Conservation (phyloP, 2,888 invertebrate genomes). For the Eudemis profundana region DNA sequence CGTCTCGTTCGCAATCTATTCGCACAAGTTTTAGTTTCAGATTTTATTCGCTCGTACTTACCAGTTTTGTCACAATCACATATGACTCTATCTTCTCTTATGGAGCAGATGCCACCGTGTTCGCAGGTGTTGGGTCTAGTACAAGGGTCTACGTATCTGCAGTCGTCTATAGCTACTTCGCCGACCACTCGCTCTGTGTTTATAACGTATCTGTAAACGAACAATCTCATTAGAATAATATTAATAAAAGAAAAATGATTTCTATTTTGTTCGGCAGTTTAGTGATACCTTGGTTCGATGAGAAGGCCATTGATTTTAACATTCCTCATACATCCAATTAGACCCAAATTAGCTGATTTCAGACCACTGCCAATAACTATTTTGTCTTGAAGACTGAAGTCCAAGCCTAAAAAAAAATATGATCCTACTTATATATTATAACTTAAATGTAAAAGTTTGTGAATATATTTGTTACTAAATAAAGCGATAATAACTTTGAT, state of each 20-base stretch:
- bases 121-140: conserved; percentile 96
- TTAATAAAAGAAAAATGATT: too few species aligned
- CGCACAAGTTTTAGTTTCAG: neutral
- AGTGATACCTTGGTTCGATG: conserved; percentile 90
- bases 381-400: conserved; percentile 88
- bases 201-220: conserved; percentile 87
- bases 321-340: conserved; percentile 96
- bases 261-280: too few species aligned
- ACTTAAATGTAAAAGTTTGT: too few species aligned
- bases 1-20: too few species aligned
- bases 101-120: conserved; percentile 95
- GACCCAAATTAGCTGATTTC: conserved; percentile 89
- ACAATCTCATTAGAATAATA: too few species aligned
- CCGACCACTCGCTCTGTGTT: conserved; percentile 94
- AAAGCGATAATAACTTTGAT: too few species aligned
- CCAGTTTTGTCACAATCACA: conserved; percentile 96
- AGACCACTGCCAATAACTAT: conserved; percentile 93
- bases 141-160: conserved; percentile 95
- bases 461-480: neutral
- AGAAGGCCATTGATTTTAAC: conserved; percentile 92
- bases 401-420: conserved; percentile 75
- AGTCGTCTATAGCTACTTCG: conserved; percentile 95
- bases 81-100: conserved; percentile 93
- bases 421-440: too few species aligned
- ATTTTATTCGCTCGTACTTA: conserved; percentile 49